These are phyloP conservation scores for Harmothoe impar DNA, from an alignment of 2,888 invertebrate species.

Conservation along the genomic window DNA sequence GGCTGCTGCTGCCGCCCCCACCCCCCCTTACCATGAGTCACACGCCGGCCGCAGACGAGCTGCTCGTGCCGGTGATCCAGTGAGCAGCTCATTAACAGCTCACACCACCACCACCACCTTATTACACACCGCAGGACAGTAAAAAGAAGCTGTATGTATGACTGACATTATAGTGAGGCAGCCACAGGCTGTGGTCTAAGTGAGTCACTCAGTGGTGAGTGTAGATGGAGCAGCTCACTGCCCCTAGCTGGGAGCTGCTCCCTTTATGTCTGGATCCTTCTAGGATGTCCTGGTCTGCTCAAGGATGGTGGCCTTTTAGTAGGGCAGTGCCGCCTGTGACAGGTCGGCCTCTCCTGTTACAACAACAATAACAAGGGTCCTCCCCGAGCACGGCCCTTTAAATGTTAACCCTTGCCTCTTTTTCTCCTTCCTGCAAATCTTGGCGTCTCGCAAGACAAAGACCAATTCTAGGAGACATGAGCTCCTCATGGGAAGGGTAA, in stretches of 20 bases:
- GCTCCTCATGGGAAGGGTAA: background rate
- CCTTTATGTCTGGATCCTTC: constrained; percentile 14
- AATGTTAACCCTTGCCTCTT: background rate
- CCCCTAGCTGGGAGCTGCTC: background rate
- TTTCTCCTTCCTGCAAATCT: background rate
- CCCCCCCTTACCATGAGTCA: background rate
- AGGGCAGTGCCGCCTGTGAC: background rate
- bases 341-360: constrained; percentile 9
- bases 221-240: background rate
- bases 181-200: background rate
- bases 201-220: too few species aligned
- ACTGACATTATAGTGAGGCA: background rate
- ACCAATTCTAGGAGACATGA: background rate
- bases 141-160: too few species aligned
- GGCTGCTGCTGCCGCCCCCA: background rate
- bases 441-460: too few species aligned
- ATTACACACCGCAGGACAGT: too few species aligned
- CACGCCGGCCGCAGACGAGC: background rate
- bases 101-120: background rate
- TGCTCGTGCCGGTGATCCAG: background rate
- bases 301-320: background rate
- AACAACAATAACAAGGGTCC: background rate
- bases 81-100: constrained; percentile 7
- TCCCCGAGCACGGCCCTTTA: background rate
- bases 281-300: constrained; percentile 4